These are phyloP conservation scores for Priocnemis perturbator DNA, from an alignment of 2,888 invertebrate species.

Conservation along the genomic window DNA sequence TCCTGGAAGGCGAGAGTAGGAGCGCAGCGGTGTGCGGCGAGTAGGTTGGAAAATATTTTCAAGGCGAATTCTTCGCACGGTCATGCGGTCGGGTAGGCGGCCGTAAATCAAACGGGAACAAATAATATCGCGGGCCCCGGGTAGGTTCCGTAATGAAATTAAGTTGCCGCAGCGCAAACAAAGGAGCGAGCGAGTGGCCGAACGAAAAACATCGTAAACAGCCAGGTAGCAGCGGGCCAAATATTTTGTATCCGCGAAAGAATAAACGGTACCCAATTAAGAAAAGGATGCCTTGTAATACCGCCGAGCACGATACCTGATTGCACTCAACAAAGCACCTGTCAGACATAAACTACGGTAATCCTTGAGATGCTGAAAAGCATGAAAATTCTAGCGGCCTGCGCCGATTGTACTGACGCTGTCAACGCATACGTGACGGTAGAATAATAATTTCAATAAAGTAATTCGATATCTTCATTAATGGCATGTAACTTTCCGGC, in stretches of 20 bases:
- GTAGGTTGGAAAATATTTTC: slow-evolving; percentile 28
- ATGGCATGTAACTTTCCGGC: too few species aligned
- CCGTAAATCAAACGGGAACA: slow-evolving; percentile 28
- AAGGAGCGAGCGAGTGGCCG: slow-evolving; percentile 6
- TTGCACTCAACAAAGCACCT: too few species aligned
- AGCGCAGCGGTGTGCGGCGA: too few species aligned
- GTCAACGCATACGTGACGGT: too few species aligned
- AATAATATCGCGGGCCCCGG: slow-evolving; percentile 10
- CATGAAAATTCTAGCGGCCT: too few species aligned
- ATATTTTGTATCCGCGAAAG: slow-evolving; percentile 29
- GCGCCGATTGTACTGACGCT: too few species aligned
- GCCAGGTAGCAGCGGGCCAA: slow-evolving; percentile 16
- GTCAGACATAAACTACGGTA: too few species aligned
- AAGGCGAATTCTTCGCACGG: slow-evolving; percentile 13
- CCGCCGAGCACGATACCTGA: too few species aligned
- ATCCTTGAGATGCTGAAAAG: too few species aligned
- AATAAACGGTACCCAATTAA: slow-evolving; percentile 19
- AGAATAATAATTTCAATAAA: too few species aligned
- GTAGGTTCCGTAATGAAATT: slow-evolving; percentile 20
- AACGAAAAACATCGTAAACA: slow-evolving; percentile 21
- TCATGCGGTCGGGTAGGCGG: background rate
- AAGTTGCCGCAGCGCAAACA: slow-evolving; percentile 19
- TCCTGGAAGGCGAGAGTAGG: slow-evolving; percentile 15
- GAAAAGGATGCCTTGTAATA: background rate
- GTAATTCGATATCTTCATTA: too few species aligned